phyloP scores from a whole-genome alignment of 2,888 invertebrate species.

The Cosmia trapezina region DNA sequence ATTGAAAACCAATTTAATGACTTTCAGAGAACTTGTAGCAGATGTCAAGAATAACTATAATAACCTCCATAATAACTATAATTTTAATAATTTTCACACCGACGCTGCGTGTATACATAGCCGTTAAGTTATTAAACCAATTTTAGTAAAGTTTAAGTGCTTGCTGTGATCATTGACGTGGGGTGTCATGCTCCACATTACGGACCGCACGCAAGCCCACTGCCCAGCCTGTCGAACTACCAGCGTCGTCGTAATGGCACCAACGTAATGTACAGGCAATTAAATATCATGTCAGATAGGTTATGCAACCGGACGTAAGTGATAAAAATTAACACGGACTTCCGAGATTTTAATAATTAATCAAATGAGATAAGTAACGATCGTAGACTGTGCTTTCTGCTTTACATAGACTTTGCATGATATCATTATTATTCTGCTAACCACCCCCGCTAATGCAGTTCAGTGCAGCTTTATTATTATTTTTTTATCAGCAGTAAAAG shows the following conservation, averaged over 20 bases:
- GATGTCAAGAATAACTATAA: not conserved
- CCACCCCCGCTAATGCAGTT: not conserved
- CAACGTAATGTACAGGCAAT: conserved; percentile 1
- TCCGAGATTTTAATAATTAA: conserved; percentile 5
- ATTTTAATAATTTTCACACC: conserved; percentile 42
- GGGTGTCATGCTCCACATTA: not conserved
- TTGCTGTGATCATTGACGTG: conserved; percentile 51
- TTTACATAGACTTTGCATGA: too few species aligned
- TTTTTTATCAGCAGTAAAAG: not conserved
- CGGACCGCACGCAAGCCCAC: conserved; percentile 49
- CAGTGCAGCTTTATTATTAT: not conserved
- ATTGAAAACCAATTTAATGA: not conserved
- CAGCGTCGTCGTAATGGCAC: conserved; percentile 5
- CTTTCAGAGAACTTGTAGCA: not conserved
- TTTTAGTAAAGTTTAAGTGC: conserved; percentile 51
- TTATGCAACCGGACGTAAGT: conserved; percentile 20
- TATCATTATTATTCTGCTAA: not conserved
- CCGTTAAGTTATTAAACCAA: conserved; percentile 60
- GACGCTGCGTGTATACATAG: conserved; percentile 56
- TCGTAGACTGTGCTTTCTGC: too few species aligned
- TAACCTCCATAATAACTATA: conserved; percentile 29
- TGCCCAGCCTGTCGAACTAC: not conserved
- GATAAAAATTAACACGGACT: conserved; percentile 21
- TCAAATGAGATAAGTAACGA: too few species aligned
- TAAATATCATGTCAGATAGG: conserved; percentile 1